These are phyloP conservation scores for Tetranychus cinnabarinus DNA, from an alignment of 1,140 invertebrate genomes.

Conservation along the genomic window DNA sequence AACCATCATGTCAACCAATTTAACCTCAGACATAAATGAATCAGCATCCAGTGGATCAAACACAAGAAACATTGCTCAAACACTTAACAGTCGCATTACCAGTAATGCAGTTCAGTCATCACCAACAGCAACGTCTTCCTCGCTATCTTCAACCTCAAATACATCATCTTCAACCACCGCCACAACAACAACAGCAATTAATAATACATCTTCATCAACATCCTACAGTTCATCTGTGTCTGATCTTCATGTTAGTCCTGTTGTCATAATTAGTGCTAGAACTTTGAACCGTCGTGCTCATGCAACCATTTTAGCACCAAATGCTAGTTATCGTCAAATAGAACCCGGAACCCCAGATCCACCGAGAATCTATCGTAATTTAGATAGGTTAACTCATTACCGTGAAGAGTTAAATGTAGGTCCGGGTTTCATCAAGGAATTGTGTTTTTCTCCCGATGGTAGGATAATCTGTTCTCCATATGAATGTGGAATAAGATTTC, in stretches of 20 bases:
- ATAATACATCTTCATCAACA: background rate
- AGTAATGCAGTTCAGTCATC: background rate
- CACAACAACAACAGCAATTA: background rate
- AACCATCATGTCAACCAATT: background rate
- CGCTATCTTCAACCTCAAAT: too few species aligned
- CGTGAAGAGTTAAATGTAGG: constrained; percentile 66
- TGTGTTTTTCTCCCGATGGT: constrained; percentile 68
- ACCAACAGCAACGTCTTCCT: background rate
- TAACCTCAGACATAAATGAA: too few species aligned
- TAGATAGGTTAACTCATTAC: constrained; percentile 51
- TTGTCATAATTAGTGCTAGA: constrained; percentile 4
- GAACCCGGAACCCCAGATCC: background rate
- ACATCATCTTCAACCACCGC: background rate
- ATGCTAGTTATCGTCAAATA: background rate
- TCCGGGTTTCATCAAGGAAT: constrained; percentile 49
- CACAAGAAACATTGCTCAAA: too few species aligned
- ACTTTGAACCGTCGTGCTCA: background rate
- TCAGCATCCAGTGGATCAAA: too few species aligned
- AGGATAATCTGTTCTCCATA: constrained; percentile 68
- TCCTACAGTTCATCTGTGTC: background rate
- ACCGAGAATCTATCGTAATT: constrained; percentile 38
- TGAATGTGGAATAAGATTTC: constrained; percentile 49
- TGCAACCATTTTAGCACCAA: background rate
- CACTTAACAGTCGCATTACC: background rate
- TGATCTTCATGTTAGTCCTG: background rate